Base-by-base conservation (phyloP, 2,888 invertebrate genomes). In the Xylota segnis region DNA sequence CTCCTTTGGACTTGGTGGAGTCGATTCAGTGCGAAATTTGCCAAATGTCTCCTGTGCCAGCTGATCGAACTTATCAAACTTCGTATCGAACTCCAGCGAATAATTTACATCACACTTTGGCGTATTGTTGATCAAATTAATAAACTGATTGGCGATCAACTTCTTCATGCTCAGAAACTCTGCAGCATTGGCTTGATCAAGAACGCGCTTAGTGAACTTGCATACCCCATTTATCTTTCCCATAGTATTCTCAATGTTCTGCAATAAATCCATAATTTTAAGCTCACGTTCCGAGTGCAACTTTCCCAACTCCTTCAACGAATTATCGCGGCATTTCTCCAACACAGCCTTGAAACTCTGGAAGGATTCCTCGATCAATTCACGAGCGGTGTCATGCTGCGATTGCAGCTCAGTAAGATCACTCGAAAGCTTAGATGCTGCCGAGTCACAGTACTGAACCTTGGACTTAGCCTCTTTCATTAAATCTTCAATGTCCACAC, bases 231-330 rank as follows among this genome's bases (percentile, higher is more conserved):
- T 96, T 86, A 98, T 95, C 89, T 96, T 95, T 87, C 96, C 96
- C 87, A 96, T 95, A 4, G 96, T 96, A 90, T 97, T 97, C 89
- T 96, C 97, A 72, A 98, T 95, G 82, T 95, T 95, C 90, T 96
- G 96, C 90, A 96, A 95, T 84, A 96, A 94, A 90, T 98, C 97
- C 97, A 98, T 98, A 40, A 98, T 96, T 91, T 96, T 96, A 45
- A 98, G 93, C 92, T 98, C 98, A 83, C 97, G 95, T 90, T 96
- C 95, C 81, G 96, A 96, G 91, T 98, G 98, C 87, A 97, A 92
- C 87, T 94, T 94, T 89, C 96, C 95, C 56, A 97, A 93, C 90
- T 96, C 95, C 88, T 95, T 94, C 23, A 97, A 92, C 16, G 96
- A 94, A 63, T 95, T 95, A 89, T 98, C 97, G 88, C 96, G 95